Evolutionary conservation across 2,888 invertebrate genomes (phyloP).

Genomic region (Iphiclides podalirius): DNA sequence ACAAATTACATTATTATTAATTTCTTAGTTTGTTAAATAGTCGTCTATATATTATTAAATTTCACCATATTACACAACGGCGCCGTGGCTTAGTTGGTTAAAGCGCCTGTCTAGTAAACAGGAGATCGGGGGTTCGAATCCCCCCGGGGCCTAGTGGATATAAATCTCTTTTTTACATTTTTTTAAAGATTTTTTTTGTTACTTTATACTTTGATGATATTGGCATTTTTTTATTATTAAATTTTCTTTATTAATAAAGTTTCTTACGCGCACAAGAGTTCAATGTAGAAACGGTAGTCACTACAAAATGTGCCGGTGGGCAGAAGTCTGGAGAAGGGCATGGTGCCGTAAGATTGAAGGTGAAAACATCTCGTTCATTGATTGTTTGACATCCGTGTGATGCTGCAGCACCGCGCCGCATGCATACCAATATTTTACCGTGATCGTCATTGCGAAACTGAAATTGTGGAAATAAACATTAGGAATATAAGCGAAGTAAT

Average conservation of each 20-base stretch:
- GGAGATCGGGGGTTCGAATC: slow-evolving; percentile 81
- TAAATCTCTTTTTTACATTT: slow-evolving; percentile 18
- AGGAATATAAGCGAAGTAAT: no score
- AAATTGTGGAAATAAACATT: slow-evolving; percentile 24
- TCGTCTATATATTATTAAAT: slow-evolving; percentile 34
- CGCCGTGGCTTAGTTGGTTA: slow-evolving; percentile 81
- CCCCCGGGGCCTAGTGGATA: slow-evolving; percentile 69
- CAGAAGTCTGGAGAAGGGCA: slow-evolving; percentile 75
- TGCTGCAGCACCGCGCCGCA: slow-evolving; percentile 68
- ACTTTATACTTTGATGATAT: background rate
- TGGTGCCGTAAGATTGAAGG: slow-evolving; percentile 71
- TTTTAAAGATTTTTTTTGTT: background rate
- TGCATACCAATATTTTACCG: slow-evolving; percentile 80
- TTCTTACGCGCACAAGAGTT: slow-evolving; percentile 82
- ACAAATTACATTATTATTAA: no score
- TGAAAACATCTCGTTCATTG: slow-evolving; percentile 57
- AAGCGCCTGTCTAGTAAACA: slow-evolving; percentile 81
- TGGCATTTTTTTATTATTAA: background rate
- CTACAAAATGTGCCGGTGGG: slow-evolving; percentile 71
- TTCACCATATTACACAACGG: slow-evolving; percentile 40
- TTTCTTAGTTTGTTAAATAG: no score
- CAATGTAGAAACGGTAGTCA: slow-evolving; percentile 67
- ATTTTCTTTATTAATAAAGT: background rate
- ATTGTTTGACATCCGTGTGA: slow-evolving; percentile 72
- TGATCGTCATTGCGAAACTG: slow-evolving; percentile 77